Base-by-base conservation (phyloP, 2,888 invertebrate genomes). In the Apoderus coryli region DNA sequence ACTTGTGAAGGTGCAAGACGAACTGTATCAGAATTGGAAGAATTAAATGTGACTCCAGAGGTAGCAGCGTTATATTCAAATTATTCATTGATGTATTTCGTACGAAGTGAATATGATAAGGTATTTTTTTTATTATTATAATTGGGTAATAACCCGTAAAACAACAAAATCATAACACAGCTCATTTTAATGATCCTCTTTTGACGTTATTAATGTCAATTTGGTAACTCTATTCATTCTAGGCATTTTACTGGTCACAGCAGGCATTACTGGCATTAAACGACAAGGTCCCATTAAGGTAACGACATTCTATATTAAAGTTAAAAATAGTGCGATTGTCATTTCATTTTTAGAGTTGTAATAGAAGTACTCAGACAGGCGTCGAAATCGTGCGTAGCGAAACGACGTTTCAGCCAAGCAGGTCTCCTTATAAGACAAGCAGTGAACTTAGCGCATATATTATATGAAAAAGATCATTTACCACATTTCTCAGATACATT, bases 301-400 rank as follows among this genome's bases (percentile, higher is more conserved):
- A 39, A 48, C n/a, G n/a, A n/a, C n/a, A n/a, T n/a, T n/a, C n/a
- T n/a, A n/a, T n/a, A n/a, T n/a, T n/a, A n/a, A n/a, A n/a, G n/a
- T n/a, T n/a, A n/a, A n/a, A n/a, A n/a, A n/a, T n/a, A n/a, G n/a
- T n/a, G n/a, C n/a, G n/a, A n/a, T n/a, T n/a, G n/a, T n/a, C n/a
- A n/a, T n/a, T n/a, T n/a, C n/a, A n/a, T n/a, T n/a, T n/a, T n/a
- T n/a, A 75, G 76, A 53, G 67, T 78, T 36, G 67, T 72, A 16
- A 69, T 90, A 31, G 86, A 90, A 55, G 81, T 86, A 31, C 60
- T 89, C 22, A 70, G 89, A 27, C 81, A 85, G 51, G 80, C 85
- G 45, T 79, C 85, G 37, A 89, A 86, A 56, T 76, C 85, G 10
- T 89, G 89, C 61, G 85, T 89, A 24, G 76, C 88, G 25, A 89